These are phyloP conservation scores for Chirona hameri DNA, from an alignment of 2,888 invertebrate species.

Conservation along the genomic window DNA sequence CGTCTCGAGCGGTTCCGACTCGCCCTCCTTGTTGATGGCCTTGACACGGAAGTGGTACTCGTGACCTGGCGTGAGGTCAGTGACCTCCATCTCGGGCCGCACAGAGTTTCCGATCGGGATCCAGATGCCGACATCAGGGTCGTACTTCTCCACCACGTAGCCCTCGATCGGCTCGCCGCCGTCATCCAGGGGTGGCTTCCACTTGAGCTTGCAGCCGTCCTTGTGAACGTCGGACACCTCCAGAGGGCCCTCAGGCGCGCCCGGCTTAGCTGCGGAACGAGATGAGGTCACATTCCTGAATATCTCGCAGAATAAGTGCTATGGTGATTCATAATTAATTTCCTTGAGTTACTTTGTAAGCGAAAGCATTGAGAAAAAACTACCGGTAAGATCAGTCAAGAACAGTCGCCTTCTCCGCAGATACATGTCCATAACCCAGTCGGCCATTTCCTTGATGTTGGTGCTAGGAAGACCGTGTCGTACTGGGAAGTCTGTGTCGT, in stretches of 20 bases:
- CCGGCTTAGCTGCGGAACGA: constrained; percentile 68
- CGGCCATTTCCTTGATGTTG: too few relatives aligned
- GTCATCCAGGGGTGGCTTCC: constrained; percentile 95
- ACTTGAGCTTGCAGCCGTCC: constrained; percentile 84
- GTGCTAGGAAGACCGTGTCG: too few relatives aligned
- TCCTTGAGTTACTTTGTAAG: too few relatives aligned
- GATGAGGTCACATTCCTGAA: neutral
- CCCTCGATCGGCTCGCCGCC: constrained; percentile 91
- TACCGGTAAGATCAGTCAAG: too few relatives aligned
- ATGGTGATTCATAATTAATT: too few relatives aligned
- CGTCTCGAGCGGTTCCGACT: constrained; percentile 50
- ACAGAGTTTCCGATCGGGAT: constrained; percentile 78
- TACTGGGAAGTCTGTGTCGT: too few relatives aligned
- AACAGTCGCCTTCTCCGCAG: too few relatives aligned
- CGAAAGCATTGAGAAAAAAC: too few relatives aligned
- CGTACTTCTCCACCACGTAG: constrained; percentile 87
- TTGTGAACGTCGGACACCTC: constrained; percentile 85
- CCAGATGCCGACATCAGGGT: constrained; percentile 87
- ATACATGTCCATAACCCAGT: too few relatives aligned
- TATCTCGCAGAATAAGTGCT: too few relatives aligned
- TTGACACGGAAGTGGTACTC: constrained; percentile 64
- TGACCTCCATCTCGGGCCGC: constrained; percentile 81
- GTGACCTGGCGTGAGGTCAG: constrained; percentile 84
- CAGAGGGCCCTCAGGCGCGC: constrained; percentile 85
- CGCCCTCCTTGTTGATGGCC: constrained; percentile 52